Base-by-base conservation (phyloP, 2,888 invertebrate species). In the Myathropa florea region DNA sequence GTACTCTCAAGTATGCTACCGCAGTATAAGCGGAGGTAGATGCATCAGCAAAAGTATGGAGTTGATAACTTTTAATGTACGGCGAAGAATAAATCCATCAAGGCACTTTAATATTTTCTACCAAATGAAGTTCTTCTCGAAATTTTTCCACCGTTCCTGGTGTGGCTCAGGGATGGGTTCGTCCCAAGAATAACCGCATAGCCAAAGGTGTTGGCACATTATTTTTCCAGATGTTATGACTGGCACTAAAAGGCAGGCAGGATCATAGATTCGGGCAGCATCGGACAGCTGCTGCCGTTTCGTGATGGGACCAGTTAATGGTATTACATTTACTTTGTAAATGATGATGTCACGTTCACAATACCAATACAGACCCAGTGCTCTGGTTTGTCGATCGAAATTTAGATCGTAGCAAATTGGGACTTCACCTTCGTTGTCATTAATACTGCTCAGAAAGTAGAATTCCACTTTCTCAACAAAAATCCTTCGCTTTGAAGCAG, bases 1-100 rank as follows among this genome's bases (percentile, higher is more conserved):
- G 63, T 0, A 79, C 67, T 28, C 81, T 65, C 21, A 84, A 63
- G 18, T 88, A 78, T 12, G 81, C 64, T 7, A 81, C 83, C 2
- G 78, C 84, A 18, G 82, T 79, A 68, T 76, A 79, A 23, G 82
- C 82, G 12, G 39, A 24, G 2, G 72, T 80, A 23, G 72, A 77
- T n/a, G n/a, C 33, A 33, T 33, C 33, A 7, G 33, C 33, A 33
- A 33, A 33, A 2, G 33, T 33, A 33, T 33, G n/a, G n/a, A n/a
- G 33, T 10, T 33, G 33, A 33, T 33, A 33, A 4, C 4, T 9
- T 7, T 6, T 33, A 6, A 9, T 33, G 7, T 33, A 2, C n/a
- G n/a, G n/a, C n/a, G n/a, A n/a, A n/a, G n/a, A n/a, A n/a, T n/a
- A n/a, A n/a, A n/a, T n/a, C n/a, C n/a, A n/a, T n/a, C n/a, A n/a